Conservation (phyloP, 1,140 invertebrate genomes). For the Theocolax elegans region DNA sequence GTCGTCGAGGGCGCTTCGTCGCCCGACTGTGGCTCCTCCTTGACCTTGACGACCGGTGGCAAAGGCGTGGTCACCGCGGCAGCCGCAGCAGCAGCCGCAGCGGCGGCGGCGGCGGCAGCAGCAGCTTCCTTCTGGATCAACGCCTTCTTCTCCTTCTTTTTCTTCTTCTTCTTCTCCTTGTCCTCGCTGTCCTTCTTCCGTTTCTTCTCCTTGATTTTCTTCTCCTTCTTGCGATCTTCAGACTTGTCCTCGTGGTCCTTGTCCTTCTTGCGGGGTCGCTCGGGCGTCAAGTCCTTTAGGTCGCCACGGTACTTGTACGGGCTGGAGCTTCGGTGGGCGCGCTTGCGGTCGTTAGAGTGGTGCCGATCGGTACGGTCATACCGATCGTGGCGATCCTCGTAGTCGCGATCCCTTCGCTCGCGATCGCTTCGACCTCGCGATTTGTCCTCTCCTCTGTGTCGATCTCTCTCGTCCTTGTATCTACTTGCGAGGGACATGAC, state of each 20-base stretch:
- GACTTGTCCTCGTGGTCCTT: slow-evolving; percentile 61
- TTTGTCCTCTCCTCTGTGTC: slow-evolving; percentile 59
- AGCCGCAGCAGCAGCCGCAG: slow-evolving; percentile 47
- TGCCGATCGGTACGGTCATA: slow-evolving; percentile 61
- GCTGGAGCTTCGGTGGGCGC: slow-evolving; percentile 55
- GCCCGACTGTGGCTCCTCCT: slow-evolving; percentile 25
- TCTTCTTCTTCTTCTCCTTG: slow-evolving; percentile 69
- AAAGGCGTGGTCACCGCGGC: background rate
- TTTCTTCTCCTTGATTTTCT: slow-evolving; percentile 69
- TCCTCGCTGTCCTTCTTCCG: slow-evolving; percentile 66
- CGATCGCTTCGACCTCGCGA: slow-evolving; percentile 49
- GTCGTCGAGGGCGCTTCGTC: background rate
- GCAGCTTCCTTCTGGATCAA: slow-evolving; percentile 59
- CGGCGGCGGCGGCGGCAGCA: slow-evolving; percentile 46
- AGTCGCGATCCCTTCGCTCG: slow-evolving; percentile 56
- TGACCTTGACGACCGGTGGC: slow-evolving; percentile 38
- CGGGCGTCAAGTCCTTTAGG: slow-evolving; percentile 58
- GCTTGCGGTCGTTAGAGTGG: slow-evolving; percentile 58
- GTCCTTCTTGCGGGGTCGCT: slow-evolving; percentile 64
- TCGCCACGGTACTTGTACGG: slow-evolving; percentile 57
- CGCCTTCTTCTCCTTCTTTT: slow-evolving; percentile 65
- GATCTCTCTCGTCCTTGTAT: slow-evolving; percentile 60
- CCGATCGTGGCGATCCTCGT: slow-evolving; percentile 53
- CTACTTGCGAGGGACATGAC: slow-evolving; percentile 47
- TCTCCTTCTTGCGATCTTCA: slow-evolving; percentile 67